Conservation (phyloP, 2,797 vertebrate genomes). For the Clamator glandarius region DNA sequence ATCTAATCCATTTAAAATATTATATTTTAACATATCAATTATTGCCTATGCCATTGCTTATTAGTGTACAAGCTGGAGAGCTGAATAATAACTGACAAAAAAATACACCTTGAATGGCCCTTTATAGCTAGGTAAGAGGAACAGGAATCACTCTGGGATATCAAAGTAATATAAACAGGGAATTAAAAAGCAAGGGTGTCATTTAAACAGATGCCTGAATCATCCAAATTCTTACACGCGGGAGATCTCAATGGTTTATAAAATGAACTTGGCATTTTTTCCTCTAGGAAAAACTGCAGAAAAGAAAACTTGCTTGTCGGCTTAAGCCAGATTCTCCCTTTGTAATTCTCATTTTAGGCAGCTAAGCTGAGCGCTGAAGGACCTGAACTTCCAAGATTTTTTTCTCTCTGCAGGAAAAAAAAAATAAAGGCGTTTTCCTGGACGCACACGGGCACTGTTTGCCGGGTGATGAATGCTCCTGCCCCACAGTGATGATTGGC, state of each 20-base stretch:
- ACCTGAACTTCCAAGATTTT: slow-evolving; percentile 4
- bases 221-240: not conserved
- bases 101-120: slow-evolving; percentile 41
- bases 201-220: slow-evolving; percentile 27
- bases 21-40: slow-evolving; percentile 77
- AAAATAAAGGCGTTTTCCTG: not conserved
- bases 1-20: slow-evolving; percentile 79
- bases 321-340: not conserved
- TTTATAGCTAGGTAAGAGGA: slow-evolving; percentile 66
- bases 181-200: slow-evolving; percentile 33
- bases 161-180: slow-evolving; percentile 47
- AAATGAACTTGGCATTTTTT: slow-evolving; percentile 26
- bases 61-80: slow-evolving; percentile 69
- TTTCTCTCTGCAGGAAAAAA: not conserved
- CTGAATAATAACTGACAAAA: slow-evolving; percentile 61
- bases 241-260: not conserved
- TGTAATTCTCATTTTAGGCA: not conserved
- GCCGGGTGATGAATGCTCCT: slow-evolving; percentile 38
- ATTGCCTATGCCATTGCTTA: slow-evolving; percentile 67
- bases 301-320: not conserved
- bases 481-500: slow-evolving; percentile 34
- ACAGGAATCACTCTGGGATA: slow-evolving; percentile 31
- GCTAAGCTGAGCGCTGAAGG: not conserved
- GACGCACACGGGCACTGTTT: slow-evolving; percentile 2
- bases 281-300: not conserved